Base-by-base conservation (phyloP, 2,888 invertebrate genomes). In the Listrodromus nycthemerus region DNA sequence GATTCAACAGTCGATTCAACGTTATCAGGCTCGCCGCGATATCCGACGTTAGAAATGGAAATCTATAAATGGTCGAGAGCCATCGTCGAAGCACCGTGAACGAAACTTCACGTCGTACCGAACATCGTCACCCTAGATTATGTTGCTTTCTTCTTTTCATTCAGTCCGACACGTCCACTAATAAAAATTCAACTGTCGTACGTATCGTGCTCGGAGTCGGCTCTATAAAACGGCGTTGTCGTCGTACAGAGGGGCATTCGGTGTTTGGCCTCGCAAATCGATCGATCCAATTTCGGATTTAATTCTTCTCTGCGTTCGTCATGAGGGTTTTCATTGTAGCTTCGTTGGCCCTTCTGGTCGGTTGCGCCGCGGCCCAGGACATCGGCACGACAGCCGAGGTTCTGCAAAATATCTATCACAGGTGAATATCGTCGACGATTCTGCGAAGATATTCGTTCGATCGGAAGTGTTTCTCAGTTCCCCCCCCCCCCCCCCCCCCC, bases 221-320 rank as follows among this genome's bases (percentile, higher is more conserved):
- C 90, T 93, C 91, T 93, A 93, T 93, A 93, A 92, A 93, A 92
- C 92, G 89, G 89, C 89, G 90, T 88, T 88, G 89, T 87, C 91
- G 87, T 87, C 87, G 89, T 89, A 87, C 86, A 88, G 84, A 86
- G 87, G 90, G 90, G 90, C 93, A 93, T 92, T 93, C 93, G 92
- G 91, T 92, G 90, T 89, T 92, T 90, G 88, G 91, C 89, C 88
- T 92, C 87, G 89, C 91, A 88, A 92, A 91, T 91, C 90, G 90
- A 89, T 91, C 89, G 88, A 86, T 86, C 90, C 79, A 80, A 58
- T 80, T 71, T 55, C 24, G 41, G 41, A 45, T 45, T 45, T 16
- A 45, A 45, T 45, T 45, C 16, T 52, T 8, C 7, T 19, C 80
- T 73, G 83, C 66, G 85, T 78, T 69, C 87, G 86, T 83, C 90